Percentiles rank a stretch among this genome's conserved stretches.
Conservation (phyloP, 1,140 invertebrate species). For the Ceratoteleas bidentatus region DNA sequence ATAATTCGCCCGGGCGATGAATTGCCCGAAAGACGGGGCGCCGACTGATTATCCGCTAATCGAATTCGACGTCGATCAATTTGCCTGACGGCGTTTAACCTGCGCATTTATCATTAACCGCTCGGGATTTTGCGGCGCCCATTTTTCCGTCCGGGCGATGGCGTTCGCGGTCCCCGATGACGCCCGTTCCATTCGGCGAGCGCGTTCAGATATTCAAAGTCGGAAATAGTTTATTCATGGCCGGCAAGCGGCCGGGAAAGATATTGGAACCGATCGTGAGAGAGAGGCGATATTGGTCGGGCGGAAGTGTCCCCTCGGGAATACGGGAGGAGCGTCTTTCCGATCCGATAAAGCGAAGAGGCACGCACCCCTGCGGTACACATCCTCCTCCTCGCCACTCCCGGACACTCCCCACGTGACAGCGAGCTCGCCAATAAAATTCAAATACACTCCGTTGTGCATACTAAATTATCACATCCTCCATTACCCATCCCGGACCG, state of each 20-base stretch:
- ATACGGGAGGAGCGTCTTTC: constrained; percentile 76
- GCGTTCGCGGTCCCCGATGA: constrained; percentile 71
- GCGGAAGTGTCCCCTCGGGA: constrained; percentile 81
- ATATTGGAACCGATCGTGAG: constrained; percentile 80
- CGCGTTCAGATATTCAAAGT: constrained; percentile 81
- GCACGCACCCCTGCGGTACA: constrained; percentile 68
- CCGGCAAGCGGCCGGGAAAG: constrained; percentile 79
- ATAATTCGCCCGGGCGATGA: constrained; percentile 77
- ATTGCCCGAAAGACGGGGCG: constrained; percentile 72
- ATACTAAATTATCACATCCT: constrained; percentile 82
- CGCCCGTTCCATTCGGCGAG: constrained; percentile 73
- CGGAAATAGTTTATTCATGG: constrained; percentile 82
- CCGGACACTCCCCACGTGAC: constrained; percentile 75
- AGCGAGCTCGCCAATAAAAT: constrained; percentile 80
- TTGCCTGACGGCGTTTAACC: constrained; percentile 26
- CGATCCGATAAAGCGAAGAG: constrained; percentile 79
- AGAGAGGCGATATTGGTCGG: constrained; percentile 79
- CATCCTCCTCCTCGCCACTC: constrained; percentile 66
- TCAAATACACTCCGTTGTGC: constrained; percentile 81
- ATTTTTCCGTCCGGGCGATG: neutral
- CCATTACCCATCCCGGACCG: constrained; percentile 76
- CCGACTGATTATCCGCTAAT: constrained; percentile 77
- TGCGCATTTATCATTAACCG: constrained; percentile 36
- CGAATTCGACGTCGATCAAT: constrained; percentile 74
- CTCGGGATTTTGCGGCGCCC: constrained; percentile 10